Evolutionary conservation across 2,888 invertebrate genomes (phyloP), one percentile per base, ranked within the genome.

Genomic region (Pomacea canaliculata): DNA sequence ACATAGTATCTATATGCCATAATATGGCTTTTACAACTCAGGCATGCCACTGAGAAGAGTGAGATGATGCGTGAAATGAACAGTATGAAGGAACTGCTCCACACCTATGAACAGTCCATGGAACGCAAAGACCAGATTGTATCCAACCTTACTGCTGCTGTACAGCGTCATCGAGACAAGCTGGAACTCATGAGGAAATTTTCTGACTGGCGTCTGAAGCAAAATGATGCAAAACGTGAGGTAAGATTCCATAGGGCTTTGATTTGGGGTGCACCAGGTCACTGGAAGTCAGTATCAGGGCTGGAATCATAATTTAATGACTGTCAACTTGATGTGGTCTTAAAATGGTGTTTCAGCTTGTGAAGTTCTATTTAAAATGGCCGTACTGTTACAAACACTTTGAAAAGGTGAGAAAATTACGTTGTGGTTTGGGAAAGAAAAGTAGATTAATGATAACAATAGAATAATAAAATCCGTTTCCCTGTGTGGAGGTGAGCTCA

Each of bases 61-160:
- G 81, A 83, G 8, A 78, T 87, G 19, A 73, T 85, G 65, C 84
- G 86, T 67, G 89, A 90, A 76, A 83, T 89, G 63, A 88, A 89
- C 75, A 82, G 84, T 37, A 69, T 90, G 78, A 87, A 87, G 78
- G 90, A 90, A 75, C 76, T 90, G 46, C 80, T 90, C 37, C 86
- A 87, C 75, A 89, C 89, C 0, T 90, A 89, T 71, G 89, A 90
- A 76, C 83, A 86, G 76, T 88, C 90, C 10, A 86, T 90, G 59
- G 83, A 86, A 71, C 80, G 90, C n/a, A 90, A 90, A 78, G 90
- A 90, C 78, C 84, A 86, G 73, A 87, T 90, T 51, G 89, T 91
- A 48, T 83, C 88, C 9, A 90, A 91, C 78, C 82, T 91, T 56
- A 89, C 89, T 1, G 77, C 84, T 2, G 89, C 88, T 49, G 79